Evolutionary conservation across 2,888 invertebrate species (phyloP).

Genomic region (Ctenicera cuprea): DNA sequence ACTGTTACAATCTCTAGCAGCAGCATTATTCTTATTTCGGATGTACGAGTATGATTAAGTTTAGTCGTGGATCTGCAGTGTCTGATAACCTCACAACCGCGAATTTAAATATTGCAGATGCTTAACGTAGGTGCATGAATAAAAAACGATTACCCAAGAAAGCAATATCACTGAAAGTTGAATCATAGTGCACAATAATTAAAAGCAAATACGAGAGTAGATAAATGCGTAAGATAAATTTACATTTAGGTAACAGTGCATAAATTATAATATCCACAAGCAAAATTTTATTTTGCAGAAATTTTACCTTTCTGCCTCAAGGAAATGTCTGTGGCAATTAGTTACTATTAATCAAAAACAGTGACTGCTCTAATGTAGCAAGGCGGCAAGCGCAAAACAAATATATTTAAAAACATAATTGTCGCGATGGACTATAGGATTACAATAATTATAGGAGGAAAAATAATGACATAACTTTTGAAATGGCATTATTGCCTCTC

Average conservation of each 20-base stretch:
- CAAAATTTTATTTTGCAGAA: background rate
- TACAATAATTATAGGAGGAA: background rate
- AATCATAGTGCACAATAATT: no score
- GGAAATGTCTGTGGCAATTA: background rate
- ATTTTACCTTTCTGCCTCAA: background rate
- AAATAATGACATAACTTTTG: background rate
- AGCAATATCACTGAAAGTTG: no score
- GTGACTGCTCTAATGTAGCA: background rate
- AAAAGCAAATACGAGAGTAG: no score
- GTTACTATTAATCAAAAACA: conserved; percentile 5
- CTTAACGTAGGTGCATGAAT: no score
- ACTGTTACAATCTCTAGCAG: no score
- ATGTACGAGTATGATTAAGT: no score
- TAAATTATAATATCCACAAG: background rate
- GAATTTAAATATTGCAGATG: no score
- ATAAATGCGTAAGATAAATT: no score
- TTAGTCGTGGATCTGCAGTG: no score
- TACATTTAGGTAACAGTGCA: background rate
- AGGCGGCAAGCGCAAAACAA: background rate
- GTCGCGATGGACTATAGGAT: background rate
- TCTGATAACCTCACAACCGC: no score
- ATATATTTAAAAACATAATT: background rate
- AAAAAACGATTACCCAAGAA: no score
- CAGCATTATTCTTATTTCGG: no score
- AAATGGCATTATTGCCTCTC: background rate